phyloP scores from a whole-genome alignment of 2,113 vertebrate species.

The Bos javanicus region DNA sequence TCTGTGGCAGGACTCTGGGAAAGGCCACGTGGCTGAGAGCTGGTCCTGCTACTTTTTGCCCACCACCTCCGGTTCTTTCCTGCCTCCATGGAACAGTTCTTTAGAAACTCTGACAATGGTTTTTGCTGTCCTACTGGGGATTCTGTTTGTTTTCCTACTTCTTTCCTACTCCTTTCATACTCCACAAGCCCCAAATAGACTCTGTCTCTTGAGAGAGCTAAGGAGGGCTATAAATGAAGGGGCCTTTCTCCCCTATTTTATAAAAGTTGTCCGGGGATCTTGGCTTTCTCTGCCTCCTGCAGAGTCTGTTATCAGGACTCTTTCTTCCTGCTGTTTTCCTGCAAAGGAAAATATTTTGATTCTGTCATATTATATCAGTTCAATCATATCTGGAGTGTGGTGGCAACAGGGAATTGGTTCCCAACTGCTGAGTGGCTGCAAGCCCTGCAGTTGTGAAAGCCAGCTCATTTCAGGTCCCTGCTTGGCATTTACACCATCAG shows the following conservation, averaged over 20 bases:
- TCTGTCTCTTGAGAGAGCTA: not conserved
- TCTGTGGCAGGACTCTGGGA: not conserved
- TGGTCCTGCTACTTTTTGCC: not conserved
- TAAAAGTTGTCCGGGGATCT: conserved; percentile 12
- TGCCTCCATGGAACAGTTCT: not conserved
- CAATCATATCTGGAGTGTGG: not conserved
- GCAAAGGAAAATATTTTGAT: conserved; percentile 2
- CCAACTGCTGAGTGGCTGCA: not conserved
- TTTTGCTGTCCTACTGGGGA: not conserved
- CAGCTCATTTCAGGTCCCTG: not conserved
- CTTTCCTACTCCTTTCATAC: not conserved
- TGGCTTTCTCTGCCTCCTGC: not conserved
- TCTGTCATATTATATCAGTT: not conserved
- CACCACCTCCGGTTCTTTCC: not conserved
- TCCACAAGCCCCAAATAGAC: not conserved
- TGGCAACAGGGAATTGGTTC: too few species aligned
- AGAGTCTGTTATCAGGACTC: not conserved
- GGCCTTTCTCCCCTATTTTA: not conserved
- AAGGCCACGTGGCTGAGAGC: not conserved
- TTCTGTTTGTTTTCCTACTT: not conserved
- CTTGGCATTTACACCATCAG: not conserved
- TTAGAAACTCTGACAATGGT: not conserved
- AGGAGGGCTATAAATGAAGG: not conserved
- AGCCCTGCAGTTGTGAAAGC: not conserved
- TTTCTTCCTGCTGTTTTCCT: not conserved